Conservation (phyloP, 2,888 invertebrate genomes). For the Tenthredo livida region DNA sequence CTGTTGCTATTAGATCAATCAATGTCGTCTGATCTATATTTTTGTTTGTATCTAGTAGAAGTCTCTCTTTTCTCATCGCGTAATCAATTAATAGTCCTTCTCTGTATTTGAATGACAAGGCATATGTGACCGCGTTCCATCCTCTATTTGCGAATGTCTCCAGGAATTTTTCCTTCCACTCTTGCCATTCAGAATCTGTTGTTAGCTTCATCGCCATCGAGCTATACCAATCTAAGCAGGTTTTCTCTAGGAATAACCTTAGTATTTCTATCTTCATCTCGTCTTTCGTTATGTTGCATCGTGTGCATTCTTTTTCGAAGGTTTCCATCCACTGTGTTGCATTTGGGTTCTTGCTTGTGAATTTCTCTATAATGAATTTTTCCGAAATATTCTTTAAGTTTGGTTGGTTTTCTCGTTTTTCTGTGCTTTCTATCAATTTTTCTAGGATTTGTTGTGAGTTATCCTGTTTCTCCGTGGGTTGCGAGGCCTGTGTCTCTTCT, state of each 20-base stretch:
- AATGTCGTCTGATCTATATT: too few species aligned
- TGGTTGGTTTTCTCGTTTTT: too few species aligned
- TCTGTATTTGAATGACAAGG: slow-evolving; percentile 55
- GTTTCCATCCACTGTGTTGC: slow-evolving; percentile 50
- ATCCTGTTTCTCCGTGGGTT: too few species aligned
- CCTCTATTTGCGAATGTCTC: slow-evolving; percentile 56
- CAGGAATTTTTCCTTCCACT: slow-evolving; percentile 57
- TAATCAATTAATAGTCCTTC: slow-evolving; percentile 58
- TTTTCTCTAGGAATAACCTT: slow-evolving; percentile 39
- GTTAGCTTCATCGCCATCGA: slow-evolving; percentile 52
- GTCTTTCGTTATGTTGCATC: slow-evolving; percentile 30
- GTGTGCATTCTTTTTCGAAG: slow-evolving; percentile 56
- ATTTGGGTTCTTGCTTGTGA: too few species aligned
- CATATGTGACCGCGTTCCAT: slow-evolving; percentile 56
- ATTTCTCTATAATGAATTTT: too few species aligned
- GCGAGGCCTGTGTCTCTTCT: too few species aligned
- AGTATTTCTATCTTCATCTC: slow-evolving; percentile 7
- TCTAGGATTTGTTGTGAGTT: too few species aligned
- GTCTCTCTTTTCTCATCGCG: too few species aligned
- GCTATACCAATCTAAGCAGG: slow-evolving; percentile 55
- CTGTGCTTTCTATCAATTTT: too few species aligned
- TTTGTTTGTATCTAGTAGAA: too few species aligned
- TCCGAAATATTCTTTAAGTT: too few species aligned
- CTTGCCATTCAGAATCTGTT: slow-evolving; percentile 53
- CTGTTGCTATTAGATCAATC: too few species aligned